These are phyloP conservation scores for Amyelois transitella DNA, from an alignment of 1,140 invertebrate species.

Conservation along the genomic window DNA sequence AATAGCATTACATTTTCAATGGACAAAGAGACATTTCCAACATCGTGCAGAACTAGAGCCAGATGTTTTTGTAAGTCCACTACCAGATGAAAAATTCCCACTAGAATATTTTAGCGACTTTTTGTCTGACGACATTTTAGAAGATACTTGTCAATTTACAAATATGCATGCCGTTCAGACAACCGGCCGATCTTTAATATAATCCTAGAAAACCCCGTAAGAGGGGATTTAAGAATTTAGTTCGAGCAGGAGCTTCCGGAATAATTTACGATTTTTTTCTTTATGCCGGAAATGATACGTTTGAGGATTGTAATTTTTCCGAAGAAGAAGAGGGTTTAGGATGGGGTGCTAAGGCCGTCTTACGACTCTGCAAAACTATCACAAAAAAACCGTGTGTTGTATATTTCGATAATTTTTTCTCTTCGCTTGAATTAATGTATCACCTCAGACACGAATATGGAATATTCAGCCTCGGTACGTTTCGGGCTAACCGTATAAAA, in stretches of 20 bases:
- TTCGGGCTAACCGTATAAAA: background rate
- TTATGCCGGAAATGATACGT: constrained; percentile 14
- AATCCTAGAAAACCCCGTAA: too few relatives aligned
- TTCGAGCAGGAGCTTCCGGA: constrained; percentile 15
- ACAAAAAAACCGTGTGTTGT: background rate
- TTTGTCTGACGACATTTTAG: too few relatives aligned
- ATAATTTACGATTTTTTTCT: constrained; percentile 15
- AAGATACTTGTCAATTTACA: too few relatives aligned
- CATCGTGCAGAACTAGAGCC: too few relatives aligned
- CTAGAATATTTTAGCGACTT: too few relatives aligned
- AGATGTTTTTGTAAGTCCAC: too few relatives aligned
- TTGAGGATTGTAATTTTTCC: constrained; percentile 10
- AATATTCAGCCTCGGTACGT: constrained; percentile 4
- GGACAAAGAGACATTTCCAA: too few relatives aligned
- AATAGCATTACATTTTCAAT: too few relatives aligned
- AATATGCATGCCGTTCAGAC: too few relatives aligned
- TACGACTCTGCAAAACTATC: constrained; percentile 9
- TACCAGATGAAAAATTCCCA: too few relatives aligned
- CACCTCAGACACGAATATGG: background rate
- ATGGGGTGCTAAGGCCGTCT: constrained; percentile 12
- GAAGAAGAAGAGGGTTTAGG: constrained; percentile 11
- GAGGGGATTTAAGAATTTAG: constrained; percentile 18
- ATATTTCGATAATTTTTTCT: constrained; percentile 7
- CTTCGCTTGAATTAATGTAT: constrained; percentile 2
- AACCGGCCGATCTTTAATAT: too few relatives aligned